Evolutionary conservation across 1,140 invertebrate genomes (phyloP), one percentile per base, ranked within the genome.

Genomic region (Neodiprion lecontei): DNA sequence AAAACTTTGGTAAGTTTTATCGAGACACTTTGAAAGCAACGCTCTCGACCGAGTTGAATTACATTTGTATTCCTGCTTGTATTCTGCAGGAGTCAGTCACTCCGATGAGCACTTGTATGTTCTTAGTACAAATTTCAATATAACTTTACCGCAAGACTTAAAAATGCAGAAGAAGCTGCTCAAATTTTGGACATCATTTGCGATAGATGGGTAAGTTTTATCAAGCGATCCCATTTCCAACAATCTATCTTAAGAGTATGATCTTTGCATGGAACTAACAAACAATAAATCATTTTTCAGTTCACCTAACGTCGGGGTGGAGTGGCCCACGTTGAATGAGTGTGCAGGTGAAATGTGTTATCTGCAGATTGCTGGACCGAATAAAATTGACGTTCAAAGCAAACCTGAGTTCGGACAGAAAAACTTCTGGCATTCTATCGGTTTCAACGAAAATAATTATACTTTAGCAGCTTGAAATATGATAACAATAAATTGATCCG

Each of bases 361-460:
- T 81, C 79, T 92, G 65, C 86, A 90, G n/a, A 91, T 92, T 61
- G 73, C 77, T 21, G 86, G 85, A 12, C 89, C 89, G 1, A 82
- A 84, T 11, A 82, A 88, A 9, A 81, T 87, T 67, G 70, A 79
- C 47, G 89, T 91, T 83, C 85, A 88, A 67, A 79, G 80, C 12
- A 87, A 80, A 74, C 72, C 79, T 1, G 89, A 91, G 77, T 87
- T 91, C 66, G 89, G 89, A 3, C 82, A 91, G 0, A 87, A 85
- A 70, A 77, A 88, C 9, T 91, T 92, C 80, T 92, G 91, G 91
- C 86, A 88, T 74, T 86, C 84, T 11, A 88, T 92, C 7, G 81
- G 88, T 2, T 90, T 92, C 53, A 83, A 88, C 9, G 90, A 92
- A 80, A 91, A 91, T 81, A 53, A 53, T 21, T 21, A 21, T 21